Conservation (phyloP, 1,140 invertebrate genomes). For the Nomia melanderi region DNA sequence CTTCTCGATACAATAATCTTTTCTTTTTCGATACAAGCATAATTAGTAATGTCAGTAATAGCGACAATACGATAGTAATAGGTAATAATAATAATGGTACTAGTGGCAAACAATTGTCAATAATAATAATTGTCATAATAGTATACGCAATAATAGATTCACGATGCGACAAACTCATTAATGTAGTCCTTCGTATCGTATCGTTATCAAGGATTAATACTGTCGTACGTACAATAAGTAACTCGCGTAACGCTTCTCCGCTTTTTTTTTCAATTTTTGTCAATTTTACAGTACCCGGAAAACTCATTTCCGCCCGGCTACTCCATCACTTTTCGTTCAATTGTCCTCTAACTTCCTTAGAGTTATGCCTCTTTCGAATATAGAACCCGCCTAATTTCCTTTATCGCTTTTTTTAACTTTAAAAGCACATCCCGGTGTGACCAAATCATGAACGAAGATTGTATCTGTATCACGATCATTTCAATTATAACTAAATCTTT, state of each 20-base stretch:
- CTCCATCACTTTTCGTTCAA: conserved; percentile 4
- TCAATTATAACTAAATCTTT: background rate
- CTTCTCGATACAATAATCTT: too few relatives aligned
- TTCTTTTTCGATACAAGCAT: background rate
- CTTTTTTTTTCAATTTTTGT: conserved; percentile 8
- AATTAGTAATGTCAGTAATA: conserved; percentile 26
- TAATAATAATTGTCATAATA: conserved; percentile 41
- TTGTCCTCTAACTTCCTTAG: background rate
- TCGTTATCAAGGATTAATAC: conserved; percentile 74
- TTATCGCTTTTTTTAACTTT: background rate
- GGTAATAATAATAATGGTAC: background rate
- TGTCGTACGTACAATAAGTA: conserved; percentile 75
- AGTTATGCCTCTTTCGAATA: background rate
- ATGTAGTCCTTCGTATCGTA: conserved; percentile 40
- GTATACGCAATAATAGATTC: conserved; percentile 42
- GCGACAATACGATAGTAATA: conserved; percentile 27
- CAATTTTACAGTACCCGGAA: conserved; percentile 3
- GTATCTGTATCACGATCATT: background rate
- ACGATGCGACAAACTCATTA: conserved; percentile 20
- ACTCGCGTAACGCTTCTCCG: conserved; percentile 46
- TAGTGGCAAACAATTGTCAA: too few relatives aligned
- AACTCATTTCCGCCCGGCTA: background rate
- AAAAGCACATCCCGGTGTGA: background rate
- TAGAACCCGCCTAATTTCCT: background rate
- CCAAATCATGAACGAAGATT: background rate